Conservation (phyloP, 2,113 vertebrate genomes). For the Syngnathus floridae region DNA sequence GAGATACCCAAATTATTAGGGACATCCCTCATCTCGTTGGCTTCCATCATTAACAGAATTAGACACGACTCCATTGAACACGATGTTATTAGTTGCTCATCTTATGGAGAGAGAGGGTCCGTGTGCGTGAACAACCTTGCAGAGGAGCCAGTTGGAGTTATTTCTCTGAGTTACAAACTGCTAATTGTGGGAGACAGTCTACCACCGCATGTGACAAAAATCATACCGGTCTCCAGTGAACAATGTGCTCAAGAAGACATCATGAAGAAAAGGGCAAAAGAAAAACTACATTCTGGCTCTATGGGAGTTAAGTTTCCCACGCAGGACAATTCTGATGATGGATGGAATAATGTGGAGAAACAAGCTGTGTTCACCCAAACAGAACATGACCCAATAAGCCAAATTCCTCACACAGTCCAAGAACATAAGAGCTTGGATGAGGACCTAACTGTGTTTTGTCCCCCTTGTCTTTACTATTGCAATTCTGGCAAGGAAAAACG, state of each 20-base stretch:
- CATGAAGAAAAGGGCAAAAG: slow-evolving; percentile 5
- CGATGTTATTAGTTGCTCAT: slow-evolving; percentile 43
- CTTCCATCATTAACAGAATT: slow-evolving; percentile 52
- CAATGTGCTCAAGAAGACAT: slow-evolving; percentile 1
- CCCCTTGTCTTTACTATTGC: slow-evolving; percentile 79
- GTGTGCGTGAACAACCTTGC: slow-evolving; percentile 59
- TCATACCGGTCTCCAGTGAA: neutral
- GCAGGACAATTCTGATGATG: slow-evolving; percentile 9
- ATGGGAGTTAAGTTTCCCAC: neutral
- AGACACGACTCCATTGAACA: slow-evolving; percentile 42
- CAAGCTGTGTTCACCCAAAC: slow-evolving; percentile 17
- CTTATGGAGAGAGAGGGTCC: slow-evolving; percentile 55
- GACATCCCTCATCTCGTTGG: slow-evolving; percentile 70
- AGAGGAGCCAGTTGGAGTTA: slow-evolving; percentile 67
- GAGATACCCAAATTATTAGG: slow-evolving; percentile 69
- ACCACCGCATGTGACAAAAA: slow-evolving; percentile 48
- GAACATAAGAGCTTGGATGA: slow-evolving; percentile 16
- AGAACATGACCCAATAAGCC: slow-evolving; percentile 16
- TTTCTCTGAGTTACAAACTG: slow-evolving; percentile 76
- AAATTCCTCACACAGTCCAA: neutral
- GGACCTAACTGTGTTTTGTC: slow-evolving; percentile 70
- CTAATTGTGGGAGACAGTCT: slow-evolving; percentile 63
- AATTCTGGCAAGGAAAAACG: slow-evolving; percentile 35
- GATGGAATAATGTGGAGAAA: slow-evolving; percentile 6
- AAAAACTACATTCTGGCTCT: slow-evolving; percentile 6